Conservation (phyloP, 2,888 invertebrate species). For the Caenorhabditis sp. region DNA sequence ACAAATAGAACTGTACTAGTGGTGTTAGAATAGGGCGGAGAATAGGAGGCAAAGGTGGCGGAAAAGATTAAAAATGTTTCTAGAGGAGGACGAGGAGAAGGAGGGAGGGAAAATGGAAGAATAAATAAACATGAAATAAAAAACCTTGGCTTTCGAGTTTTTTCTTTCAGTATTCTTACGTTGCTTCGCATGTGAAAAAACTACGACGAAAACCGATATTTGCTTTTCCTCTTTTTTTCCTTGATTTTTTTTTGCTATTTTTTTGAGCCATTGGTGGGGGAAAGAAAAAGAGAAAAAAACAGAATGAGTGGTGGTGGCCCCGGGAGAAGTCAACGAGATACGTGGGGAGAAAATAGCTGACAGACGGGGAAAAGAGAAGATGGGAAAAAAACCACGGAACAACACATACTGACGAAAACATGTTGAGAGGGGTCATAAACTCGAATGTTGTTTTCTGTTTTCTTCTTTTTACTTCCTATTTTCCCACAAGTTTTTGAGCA, state of each 20-base stretch:
- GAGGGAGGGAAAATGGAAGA: slow-evolving; percentile 11
- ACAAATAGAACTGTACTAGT: slow-evolving; percentile 51
- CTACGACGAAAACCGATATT: slow-evolving; percentile 65
- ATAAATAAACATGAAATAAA: slow-evolving; percentile 31
- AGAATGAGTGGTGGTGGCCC: slow-evolving; percentile 44
- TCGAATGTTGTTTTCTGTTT: slow-evolving; percentile 27
- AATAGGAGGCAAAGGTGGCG: slow-evolving; percentile 9
- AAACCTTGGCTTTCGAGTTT: slow-evolving; percentile 17
- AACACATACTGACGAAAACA: slow-evolving; percentile 56
- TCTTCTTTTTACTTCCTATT: slow-evolving; percentile 10
- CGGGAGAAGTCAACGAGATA: slow-evolving; percentile 47
- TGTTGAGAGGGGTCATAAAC: slow-evolving; percentile 47
- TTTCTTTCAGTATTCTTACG: slow-evolving; percentile 20
- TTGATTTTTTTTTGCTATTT: slow-evolving; percentile 17
- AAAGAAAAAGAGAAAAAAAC: slow-evolving; percentile 41
- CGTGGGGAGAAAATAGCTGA: slow-evolving; percentile 29
- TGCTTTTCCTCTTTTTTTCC: slow-evolving; percentile 43
- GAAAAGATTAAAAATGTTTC: slow-evolving; percentile 54
- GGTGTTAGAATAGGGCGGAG: slow-evolving; percentile 37
- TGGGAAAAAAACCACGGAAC: slow-evolving; percentile 42
- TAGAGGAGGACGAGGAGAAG: slow-evolving; percentile 10
- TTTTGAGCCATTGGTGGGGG: slow-evolving; percentile 15
- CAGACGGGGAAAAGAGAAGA: slow-evolving; percentile 31
- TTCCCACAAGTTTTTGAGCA: background rate
- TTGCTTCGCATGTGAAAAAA: slow-evolving; percentile 45